Percentiles rank a stretch among this genome's conserved stretches.
Evolutionary conservation across 2,888 invertebrate species (phyloP).

Genomic region (Agriopis leucophaearia): DNA sequence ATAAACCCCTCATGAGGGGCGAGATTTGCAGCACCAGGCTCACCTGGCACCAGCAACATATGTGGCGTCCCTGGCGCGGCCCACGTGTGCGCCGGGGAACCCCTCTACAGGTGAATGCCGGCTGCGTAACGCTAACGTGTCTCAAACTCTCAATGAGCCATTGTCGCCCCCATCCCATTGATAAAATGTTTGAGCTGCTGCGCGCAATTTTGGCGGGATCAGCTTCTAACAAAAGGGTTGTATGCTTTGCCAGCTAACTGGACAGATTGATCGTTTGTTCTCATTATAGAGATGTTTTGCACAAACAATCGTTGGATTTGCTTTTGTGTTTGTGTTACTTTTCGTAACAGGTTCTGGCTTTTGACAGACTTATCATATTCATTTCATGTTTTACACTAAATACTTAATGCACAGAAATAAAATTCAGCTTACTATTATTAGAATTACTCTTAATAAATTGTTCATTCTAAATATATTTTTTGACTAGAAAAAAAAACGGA

Average conservation of each 20-base stretch:
- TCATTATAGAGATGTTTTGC: conserved; percentile 34
- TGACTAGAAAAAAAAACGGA: no score
- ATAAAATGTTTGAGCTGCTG: conserved; percentile 76
- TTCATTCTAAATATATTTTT: no score
- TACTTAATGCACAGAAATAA: neutral
- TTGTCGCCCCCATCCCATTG: conserved; percentile 74
- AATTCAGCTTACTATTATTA: neutral
- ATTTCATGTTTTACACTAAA: neutral
- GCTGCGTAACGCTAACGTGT: conserved; percentile 72
- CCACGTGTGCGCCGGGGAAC: conserved; percentile 77
- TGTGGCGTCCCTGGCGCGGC: conserved; percentile 53
- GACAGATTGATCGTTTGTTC: conserved; percentile 44
- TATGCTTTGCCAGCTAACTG: conserved; percentile 59
- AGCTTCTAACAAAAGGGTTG: conserved; percentile 64
- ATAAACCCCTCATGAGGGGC: conserved; percentile 77
- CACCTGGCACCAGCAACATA: conserved; percentile 59
- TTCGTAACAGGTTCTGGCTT: conserved; percentile 24
- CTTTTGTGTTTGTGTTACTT: conserved; percentile 22
- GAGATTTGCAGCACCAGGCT: conserved; percentile 80
- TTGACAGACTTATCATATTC: conserved; percentile 19
- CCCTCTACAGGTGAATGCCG: conserved; percentile 78
- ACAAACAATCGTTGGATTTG: conserved; percentile 25
- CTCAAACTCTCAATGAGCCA: conserved; percentile 65
- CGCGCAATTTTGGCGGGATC: conserved; percentile 76
- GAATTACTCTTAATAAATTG: no score